These are phyloP conservation scores for Furcifer pardalis DNA, from an alignment of 2,797 vertebrate species.

Conservation along the genomic window DNA sequence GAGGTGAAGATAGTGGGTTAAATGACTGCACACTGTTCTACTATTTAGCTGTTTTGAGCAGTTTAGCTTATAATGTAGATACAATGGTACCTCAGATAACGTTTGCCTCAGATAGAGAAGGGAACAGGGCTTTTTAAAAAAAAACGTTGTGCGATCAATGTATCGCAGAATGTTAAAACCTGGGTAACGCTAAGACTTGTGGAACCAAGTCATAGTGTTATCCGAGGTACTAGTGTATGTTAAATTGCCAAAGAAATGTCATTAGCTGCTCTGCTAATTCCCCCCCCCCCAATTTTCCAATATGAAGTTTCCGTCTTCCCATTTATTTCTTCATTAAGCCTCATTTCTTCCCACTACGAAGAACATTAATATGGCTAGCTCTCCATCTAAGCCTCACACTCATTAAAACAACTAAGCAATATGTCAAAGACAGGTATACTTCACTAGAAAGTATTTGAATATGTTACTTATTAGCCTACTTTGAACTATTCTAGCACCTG, in stretches of 20 bases:
- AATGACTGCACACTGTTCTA: background rate
- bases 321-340: background rate
- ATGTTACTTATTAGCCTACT: background rate
- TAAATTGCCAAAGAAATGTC: background rate
- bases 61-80: conserved; percentile 17
- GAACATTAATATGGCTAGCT: background rate
- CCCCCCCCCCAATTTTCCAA: background rate
- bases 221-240: no score
- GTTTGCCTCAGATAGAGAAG: no score
- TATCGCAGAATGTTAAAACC: no score
- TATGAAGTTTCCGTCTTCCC: conserved; percentile 25
- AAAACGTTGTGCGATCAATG: no score
- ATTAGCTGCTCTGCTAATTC: no score
- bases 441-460: background rate
- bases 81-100: no score
- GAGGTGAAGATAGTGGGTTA: background rate
- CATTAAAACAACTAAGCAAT: background rate
- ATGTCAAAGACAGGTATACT: background rate
- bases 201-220: no score
- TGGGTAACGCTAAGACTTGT: no score
- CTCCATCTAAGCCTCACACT: background rate
- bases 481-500: background rate
- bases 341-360: background rate
- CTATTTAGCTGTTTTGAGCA: background rate
- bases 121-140: no score